phyloP scores from a whole-genome alignment of 2,888 invertebrate species.

The Diaprepes abbreviatus region DNA sequence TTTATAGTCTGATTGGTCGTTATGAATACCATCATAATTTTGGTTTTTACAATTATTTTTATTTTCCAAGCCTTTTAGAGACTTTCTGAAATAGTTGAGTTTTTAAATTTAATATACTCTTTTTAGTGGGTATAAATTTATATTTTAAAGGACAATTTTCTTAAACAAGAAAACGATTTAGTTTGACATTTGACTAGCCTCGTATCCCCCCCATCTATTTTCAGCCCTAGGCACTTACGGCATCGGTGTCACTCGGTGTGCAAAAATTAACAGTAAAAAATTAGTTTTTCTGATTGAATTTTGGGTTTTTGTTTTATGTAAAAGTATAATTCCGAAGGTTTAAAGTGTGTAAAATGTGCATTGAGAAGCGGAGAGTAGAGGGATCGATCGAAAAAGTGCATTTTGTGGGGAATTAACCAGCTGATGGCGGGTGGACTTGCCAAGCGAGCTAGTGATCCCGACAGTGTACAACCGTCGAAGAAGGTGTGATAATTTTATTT shows the following conservation, averaged over 20 bases:
- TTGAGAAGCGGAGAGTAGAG: slow-evolving; percentile 68
- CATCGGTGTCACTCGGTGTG: slow-evolving; percentile 73
- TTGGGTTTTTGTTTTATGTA: slow-evolving; percentile 41
- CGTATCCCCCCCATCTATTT: slow-evolving; percentile 74
- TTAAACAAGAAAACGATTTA: background rate
- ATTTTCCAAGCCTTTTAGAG: background rate
- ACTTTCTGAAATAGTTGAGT: background rate
- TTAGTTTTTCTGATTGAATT: slow-evolving; percentile 45
- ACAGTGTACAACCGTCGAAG: slow-evolving; percentile 55
- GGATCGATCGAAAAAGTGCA: slow-evolving; percentile 72
- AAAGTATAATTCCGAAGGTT: slow-evolving; percentile 44
- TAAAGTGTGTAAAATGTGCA: slow-evolving; percentile 69
- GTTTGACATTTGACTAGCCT: slow-evolving; percentile 37
- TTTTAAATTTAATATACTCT: background rate
- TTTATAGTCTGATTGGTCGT: slow-evolving; percentile 30
- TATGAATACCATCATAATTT: slow-evolving; percentile 19
- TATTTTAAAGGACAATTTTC: background rate
- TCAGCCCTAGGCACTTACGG: slow-evolving; percentile 81
- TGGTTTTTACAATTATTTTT: background rate
- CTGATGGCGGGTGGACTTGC: slow-evolving; percentile 69
- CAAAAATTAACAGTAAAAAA: slow-evolving; percentile 74
- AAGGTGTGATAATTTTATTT: slow-evolving; percentile 50
- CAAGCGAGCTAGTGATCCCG: slow-evolving; percentile 64
- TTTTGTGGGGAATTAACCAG: slow-evolving; percentile 67
- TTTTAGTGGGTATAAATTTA: background rate